Conservation (phyloP, 92 coral and sea anemone genomes). For the Blastomussa wellsi region DNA sequence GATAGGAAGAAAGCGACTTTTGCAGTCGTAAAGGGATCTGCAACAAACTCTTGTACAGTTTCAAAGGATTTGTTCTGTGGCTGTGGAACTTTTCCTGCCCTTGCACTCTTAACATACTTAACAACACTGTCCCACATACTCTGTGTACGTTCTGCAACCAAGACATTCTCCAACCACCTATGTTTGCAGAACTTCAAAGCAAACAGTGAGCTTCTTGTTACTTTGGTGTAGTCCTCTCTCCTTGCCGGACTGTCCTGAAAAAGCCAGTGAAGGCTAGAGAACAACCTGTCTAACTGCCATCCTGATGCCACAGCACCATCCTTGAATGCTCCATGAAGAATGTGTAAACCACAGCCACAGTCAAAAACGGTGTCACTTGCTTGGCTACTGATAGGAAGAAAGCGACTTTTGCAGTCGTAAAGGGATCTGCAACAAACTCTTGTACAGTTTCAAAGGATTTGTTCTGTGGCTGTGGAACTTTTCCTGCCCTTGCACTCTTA, state of each 20-base stretch:
- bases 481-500: constrained; percentile 54
- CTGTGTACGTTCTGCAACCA: constrained; percentile 58
- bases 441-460: constrained; percentile 53
- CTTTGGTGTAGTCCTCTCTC: constrained; percentile 47
- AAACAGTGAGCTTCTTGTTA: constrained; percentile 47
- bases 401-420: constrained; percentile 47
- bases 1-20: constrained; percentile 51
- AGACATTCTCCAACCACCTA: constrained; percentile 62
- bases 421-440: constrained; percentile 55
- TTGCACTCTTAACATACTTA: constrained; percentile 58
- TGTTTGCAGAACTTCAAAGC: constrained; percentile 63
- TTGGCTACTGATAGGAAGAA: constrained; percentile 56
- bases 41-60: constrained; percentile 56
- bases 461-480: constrained; percentile 53
- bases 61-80: constrained; percentile 55
- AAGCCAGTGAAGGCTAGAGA: constrained; percentile 45
- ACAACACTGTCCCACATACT: constrained; percentile 50
- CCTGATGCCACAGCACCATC: constrained; percentile 52
- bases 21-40: constrained; percentile 49
- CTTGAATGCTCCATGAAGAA: constrained; percentile 65
- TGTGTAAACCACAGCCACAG: no score
- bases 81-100: constrained; percentile 51
- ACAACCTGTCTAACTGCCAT: constrained; percentile 45
- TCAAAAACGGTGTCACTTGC: constrained; percentile 44
- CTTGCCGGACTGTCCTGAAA: constrained; percentile 65